Base-by-base conservation (phyloP, 2,888 invertebrate species). In the Hedya salicella region DNA sequence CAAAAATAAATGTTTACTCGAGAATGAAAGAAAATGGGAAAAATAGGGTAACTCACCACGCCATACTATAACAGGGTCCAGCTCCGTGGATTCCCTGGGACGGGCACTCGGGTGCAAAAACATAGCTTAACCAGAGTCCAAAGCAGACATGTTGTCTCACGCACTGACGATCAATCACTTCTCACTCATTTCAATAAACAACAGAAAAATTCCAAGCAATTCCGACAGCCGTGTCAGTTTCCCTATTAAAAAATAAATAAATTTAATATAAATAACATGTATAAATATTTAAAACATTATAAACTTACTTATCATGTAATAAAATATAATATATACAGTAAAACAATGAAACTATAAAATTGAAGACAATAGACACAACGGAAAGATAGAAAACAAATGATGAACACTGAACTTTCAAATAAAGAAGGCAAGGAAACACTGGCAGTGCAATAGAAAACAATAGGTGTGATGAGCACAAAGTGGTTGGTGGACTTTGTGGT, bases 121-220 rank as follows among this genome's bases (percentile, higher is more conserved):
- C 92, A 92, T 92, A 84, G 74, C 79, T 90, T 90, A 92, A 83
- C 92, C 92, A 73, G 86, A 90, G 83, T 91, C 92, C 86, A 88
- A 78, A 76, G 80, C 81, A 78, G 83, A 86, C 91, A 92, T 91
- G 83, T 85, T 90, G 84, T 72, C 78, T 80, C 82, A 78, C 70
- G 74, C 80, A 82, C 86, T 78, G 76, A 72, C 57, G 70, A 71
- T 69, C 66, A 70, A 71, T 69, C 66, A 70, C 73, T 70, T 62
- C n/a, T 17, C 62, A 62, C 48, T 60, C 49, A 40, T 25, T 61
- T 57, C 60, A 63, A 52, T 44, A 54, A 61, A n/a, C 42, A 42
- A 50, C 49, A 42, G 53, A 42, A 61, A 52, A 72, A 69, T 69
- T 71, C 60, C 69, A 71, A 71, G 46, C 39, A 56, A 52, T 59